These are phyloP conservation scores for Ambastaia sidthimunki DNA, from an alignment of 2,797 vertebrate genomes.

Conservation along the genomic window DNA sequence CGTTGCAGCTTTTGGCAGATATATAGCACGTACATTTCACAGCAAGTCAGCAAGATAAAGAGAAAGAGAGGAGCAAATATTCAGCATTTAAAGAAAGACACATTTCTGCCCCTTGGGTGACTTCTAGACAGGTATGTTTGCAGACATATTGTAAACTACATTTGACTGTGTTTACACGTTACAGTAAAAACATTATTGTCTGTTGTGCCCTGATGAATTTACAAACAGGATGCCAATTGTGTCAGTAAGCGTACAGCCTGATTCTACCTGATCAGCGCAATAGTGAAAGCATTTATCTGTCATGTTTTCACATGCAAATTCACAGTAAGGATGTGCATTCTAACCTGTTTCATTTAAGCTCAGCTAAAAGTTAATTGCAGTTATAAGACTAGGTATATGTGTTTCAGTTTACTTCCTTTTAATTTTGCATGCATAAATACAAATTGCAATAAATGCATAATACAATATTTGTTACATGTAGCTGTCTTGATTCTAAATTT, in stretches of 20 bases:
- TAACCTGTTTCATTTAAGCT: neutral
- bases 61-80: neutral
- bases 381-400: neutral
- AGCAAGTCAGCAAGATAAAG: conserved; percentile 14
- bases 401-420: too few species aligned
- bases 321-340: neutral
- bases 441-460: neutral
- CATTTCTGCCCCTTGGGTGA: neutral
- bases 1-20: conserved; percentile 28
- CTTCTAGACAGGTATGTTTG: conserved; percentile 34
- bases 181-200: conserved; percentile 2
- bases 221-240: neutral
- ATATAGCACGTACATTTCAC: conserved; percentile 16
- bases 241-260: neutral
- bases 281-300: neutral
- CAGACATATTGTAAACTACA: neutral
- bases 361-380: neutral
- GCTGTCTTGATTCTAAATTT: neutral
- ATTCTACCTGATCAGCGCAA: neutral
- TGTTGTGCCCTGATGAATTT: neutral
- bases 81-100: conserved; percentile 1
- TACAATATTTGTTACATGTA: neutral
- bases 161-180: neutral
- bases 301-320: conserved; percentile 1
- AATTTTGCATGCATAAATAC: neutral